Percentiles rank a stretch among this genome's conserved stretches.
Conservation (phyloP, 1,140 invertebrate species). For the Scylla paramamosain region DNA sequence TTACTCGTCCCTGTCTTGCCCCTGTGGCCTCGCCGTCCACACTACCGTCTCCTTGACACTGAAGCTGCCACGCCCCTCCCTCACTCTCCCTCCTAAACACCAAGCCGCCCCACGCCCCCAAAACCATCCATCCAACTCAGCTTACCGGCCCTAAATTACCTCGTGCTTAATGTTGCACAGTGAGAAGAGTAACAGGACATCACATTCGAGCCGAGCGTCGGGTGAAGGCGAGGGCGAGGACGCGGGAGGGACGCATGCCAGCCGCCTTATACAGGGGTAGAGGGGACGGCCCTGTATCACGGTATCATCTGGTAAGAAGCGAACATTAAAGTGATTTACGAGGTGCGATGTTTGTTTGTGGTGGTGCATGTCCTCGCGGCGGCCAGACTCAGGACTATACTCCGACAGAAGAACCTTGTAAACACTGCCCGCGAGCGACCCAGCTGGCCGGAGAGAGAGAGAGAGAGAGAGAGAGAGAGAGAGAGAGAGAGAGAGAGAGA, state of each 20-base stretch:
- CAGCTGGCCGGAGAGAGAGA: constrained; percentile 38
- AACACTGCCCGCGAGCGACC: constrained; percentile 12
- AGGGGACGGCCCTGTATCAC: constrained; percentile 22
- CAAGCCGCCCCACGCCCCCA: neutral
- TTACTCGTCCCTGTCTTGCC: neutral
- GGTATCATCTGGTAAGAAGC: constrained; percentile 38
- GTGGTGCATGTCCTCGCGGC: constrained; percentile 32
- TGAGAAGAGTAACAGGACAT: constrained; percentile 26
- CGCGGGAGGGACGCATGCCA: neutral
- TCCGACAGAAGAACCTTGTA: neutral
- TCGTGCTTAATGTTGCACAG: neutral
- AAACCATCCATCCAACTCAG: neutral
- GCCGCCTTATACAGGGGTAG: neutral
- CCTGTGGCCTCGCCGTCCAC: neutral
- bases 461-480: constrained; percentile 45
- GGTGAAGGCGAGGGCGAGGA: neutral
- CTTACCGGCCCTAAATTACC: neutral
- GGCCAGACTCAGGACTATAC: neutral
- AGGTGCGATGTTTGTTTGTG: constrained; percentile 58
- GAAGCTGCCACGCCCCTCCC: neutral
- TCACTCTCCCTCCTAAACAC: neutral
- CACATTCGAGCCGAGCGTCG: neutral
- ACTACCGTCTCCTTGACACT: neutral
- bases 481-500: constrained; percentile 43
- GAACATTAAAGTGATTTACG: constrained; percentile 57